phyloP scores from a whole-genome alignment of 2,113 vertebrate species.

The Ardeotis arabs region DNA sequence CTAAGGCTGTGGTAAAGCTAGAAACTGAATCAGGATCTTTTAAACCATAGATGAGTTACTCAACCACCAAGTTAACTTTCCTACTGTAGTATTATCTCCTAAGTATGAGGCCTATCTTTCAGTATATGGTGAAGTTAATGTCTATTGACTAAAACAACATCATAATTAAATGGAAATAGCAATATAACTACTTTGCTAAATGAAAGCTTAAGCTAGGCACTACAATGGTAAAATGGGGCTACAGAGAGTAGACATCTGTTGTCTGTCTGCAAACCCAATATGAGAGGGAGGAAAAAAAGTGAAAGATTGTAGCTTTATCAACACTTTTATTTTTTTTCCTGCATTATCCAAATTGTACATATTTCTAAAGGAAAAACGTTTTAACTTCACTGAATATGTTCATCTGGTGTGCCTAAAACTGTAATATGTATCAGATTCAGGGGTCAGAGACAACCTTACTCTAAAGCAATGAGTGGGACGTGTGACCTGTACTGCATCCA shows the following conservation, averaged over 20 bases:
- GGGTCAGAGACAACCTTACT: background rate
- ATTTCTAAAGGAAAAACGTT: background rate
- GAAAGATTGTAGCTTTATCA: background rate
- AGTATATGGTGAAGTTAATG: background rate
- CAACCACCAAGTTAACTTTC: background rate
- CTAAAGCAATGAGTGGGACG: background rate
- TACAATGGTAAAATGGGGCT: background rate
- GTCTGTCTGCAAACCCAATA: background rate
- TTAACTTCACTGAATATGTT: background rate
- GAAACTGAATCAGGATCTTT: background rate
- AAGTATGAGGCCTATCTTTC: background rate
- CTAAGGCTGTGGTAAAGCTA: background rate
- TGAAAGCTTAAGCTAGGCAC: background rate
- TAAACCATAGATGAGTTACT: background rate
- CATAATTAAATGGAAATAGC: background rate
- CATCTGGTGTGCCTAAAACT: background rate
- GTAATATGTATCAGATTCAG: accelerated
- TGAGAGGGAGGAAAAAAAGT: background rate
- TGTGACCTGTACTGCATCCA: accelerated
- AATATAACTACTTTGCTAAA: background rate
- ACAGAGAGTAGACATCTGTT: background rate
- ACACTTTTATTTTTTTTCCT: background rate
- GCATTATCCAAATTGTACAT: background rate
- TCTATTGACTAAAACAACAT: background rate
- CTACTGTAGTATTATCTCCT: background rate